A percentile compares a stretch with the other conserved stretches of the same genome.
These are phyloP conservation scores for Diaphora mendica DNA, from an alignment of 2,888 invertebrate species.

Conservation along the genomic window DNA sequence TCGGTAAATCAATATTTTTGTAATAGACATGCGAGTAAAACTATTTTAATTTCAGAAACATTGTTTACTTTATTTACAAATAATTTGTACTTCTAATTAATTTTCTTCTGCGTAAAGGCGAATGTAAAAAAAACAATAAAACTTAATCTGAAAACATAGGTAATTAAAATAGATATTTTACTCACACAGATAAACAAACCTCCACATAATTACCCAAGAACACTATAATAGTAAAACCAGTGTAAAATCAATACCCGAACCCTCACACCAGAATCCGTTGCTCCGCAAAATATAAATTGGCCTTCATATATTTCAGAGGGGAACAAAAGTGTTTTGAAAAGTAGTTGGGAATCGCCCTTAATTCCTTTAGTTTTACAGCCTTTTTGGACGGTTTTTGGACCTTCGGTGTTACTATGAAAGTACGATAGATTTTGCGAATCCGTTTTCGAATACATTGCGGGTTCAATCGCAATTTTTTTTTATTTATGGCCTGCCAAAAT, in stretches of 20 bases:
- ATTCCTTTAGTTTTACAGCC: constrained; percentile 86
- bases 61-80: too few relatives aligned
- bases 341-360: constrained; percentile 80
- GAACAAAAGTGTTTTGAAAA: constrained; percentile 84
- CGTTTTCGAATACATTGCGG: constrained; percentile 46
- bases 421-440: constrained; percentile 28
- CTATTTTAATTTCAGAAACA: too few relatives aligned
- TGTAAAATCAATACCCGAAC: constrained; percentile 43
- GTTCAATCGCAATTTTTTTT: not conserved
- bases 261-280: constrained; percentile 34
- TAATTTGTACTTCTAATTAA: too few relatives aligned
- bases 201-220: not conserved
- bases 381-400: constrained; percentile 83
- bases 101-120: too few relatives aligned
- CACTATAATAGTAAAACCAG: constrained; percentile 18
- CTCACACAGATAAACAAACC: not conserved
- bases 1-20: too few relatives aligned
- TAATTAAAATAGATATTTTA: not conserved
- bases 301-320: constrained; percentile 81
- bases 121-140: not conserved
- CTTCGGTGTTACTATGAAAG: constrained; percentile 47
- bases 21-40: too few relatives aligned
- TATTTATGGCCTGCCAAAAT: too few relatives aligned
- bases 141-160: not conserved
- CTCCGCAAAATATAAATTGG: constrained; percentile 84